Evolutionary conservation across 2,888 invertebrate species (phyloP).

Genomic region (Tenthredo mesomela): DNA sequence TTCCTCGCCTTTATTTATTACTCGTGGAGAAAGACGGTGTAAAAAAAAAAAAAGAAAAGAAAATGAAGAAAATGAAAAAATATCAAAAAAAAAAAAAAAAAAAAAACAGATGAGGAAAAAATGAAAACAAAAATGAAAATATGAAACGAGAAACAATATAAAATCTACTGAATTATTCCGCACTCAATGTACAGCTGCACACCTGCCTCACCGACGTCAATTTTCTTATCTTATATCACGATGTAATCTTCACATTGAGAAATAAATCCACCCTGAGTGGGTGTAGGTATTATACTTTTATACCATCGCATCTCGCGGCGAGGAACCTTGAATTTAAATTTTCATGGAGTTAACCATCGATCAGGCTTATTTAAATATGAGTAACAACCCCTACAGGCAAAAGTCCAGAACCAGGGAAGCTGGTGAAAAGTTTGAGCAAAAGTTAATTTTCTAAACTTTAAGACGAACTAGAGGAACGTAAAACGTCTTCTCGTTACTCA

Average conservation of each 20-base stretch:
- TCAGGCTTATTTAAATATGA: constrained; percentile 9
- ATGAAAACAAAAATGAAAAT: background rate
- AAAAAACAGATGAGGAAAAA: too few species aligned
- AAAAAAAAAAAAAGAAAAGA: background rate
- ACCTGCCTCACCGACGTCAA: background rate
- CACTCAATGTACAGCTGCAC: background rate
- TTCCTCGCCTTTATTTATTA: constrained; percentile 28
- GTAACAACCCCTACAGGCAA: background rate
- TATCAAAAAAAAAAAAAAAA: background rate
- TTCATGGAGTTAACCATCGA: constrained; percentile 9
- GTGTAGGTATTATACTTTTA: background rate
- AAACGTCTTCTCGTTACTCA: background rate
- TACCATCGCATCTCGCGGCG: background rate
- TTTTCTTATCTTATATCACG: background rate
- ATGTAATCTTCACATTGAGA: background rate
- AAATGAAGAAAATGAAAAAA: background rate
- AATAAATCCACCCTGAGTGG: background rate
- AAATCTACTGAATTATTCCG: constrained; percentile 2
- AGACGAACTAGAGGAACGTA: background rate
- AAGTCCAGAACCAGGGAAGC: background rate
- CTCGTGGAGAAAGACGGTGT: background rate
- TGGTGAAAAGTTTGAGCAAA: background rate
- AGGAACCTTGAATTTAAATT: background rate
- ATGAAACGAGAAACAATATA: constrained; percentile 14
- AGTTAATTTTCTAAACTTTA: constrained; percentile 16